These are phyloP conservation scores for Holacanthus passer DNA, from an alignment of 2,113 vertebrate species.

Conservation along the genomic window DNA sequence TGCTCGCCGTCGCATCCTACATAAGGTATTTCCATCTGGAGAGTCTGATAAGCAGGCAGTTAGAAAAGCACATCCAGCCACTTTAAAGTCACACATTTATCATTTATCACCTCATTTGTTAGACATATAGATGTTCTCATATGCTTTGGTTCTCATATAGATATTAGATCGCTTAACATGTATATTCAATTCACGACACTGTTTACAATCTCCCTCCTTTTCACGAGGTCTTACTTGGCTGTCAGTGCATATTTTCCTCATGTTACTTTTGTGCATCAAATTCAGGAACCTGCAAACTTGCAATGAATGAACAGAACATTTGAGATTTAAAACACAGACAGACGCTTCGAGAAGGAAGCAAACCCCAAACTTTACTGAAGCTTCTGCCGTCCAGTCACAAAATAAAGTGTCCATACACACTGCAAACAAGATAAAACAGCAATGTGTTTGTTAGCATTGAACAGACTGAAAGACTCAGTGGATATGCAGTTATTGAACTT, in stretches of 20 bases:
- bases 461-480: too few species aligned
- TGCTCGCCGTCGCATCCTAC: slow-evolving; percentile 44
- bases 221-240: not conserved
- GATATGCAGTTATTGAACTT: too few species aligned
- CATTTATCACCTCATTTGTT: not conserved
- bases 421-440: too few species aligned
- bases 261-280: slow-evolving; percentile 2
- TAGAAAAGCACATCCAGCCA: not conserved
- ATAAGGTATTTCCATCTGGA: slow-evolving; percentile 53
- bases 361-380: not conserved
- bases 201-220: not conserved
- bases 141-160: not conserved
- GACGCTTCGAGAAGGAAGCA: not conserved
- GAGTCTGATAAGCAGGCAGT: slow-evolving; percentile 33
- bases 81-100: not conserved
- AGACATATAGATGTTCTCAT: not conserved
- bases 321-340: not conserved
- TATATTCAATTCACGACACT: not conserved
- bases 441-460: too few species aligned
- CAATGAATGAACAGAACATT: not conserved
- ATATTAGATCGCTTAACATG: not conserved
- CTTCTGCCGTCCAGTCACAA: not conserved
- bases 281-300: not conserved
- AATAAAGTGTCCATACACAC: not conserved
- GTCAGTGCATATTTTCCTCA: not conserved